Evolutionary conservation across 1,140 invertebrate species (phyloP), one percentile per base, ranked within the genome.

Genomic region (Latrodectus geometricus): DNA sequence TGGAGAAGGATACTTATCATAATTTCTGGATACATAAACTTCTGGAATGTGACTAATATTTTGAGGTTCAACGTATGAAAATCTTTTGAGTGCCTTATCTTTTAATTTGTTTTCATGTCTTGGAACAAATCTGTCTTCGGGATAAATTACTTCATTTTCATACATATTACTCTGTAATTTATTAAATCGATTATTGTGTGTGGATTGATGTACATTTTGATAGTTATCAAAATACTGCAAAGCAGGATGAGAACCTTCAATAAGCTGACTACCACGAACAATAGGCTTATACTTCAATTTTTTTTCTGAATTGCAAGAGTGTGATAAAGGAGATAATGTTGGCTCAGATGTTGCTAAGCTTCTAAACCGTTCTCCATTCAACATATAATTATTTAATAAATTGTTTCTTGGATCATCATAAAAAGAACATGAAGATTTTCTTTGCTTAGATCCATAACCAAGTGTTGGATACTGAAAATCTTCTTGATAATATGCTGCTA

Each of bases 401-500:
- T 84, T 75, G n/a, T 76, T 84, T 9, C 61, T 69, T 20, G 75
- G 75, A 17, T 78, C 83, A 17, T 86, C 75, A 50, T 78, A 86
- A 0, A 77, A 48, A 9, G 70, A 14, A 49, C 77, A 78, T 7
- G 83, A 15, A 66, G 82, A 73, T 21, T 86, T 86, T 20, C 83
- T 77, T n/a, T 86, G 83, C 23, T 86, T 86, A 70, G 74, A 21
- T 48, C 49, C 75, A 61, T 70, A 72, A 12, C 68, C 68, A 20
- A 49, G 7, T 20, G 66, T 9, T 11, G 74, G 61, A 50, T 86
- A 86, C 35, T 86, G 83, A 23, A 86, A 86, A 21, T 86, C 83
- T 78, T 86, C 83, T 61, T 86, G 83, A 17, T 86, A 86, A 50
- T 86, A 86, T 23, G 83, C 83, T 17, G 83, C 83, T 78, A 86